These are phyloP conservation scores for Hydropsyche tenuis DNA, from an alignment of 1,140 invertebrate genomes.

Conservation along the genomic window DNA sequence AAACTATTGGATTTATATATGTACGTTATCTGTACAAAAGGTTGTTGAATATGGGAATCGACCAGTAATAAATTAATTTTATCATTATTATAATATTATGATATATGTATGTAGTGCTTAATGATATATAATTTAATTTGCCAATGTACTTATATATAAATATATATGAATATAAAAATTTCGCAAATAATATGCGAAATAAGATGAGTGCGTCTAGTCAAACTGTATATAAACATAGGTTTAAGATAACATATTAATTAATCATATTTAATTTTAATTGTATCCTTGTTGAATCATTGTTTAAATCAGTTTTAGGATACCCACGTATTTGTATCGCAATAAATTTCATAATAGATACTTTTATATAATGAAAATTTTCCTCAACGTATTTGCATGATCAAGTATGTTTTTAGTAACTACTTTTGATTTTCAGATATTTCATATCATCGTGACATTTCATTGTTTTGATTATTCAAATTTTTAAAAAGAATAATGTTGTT, in stretches of 20 bases:
- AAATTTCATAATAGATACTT: too few species aligned
- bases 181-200: not conserved
- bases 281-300: too few species aligned
- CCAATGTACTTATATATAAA: too few species aligned
- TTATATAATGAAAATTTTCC: not conserved
- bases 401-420: not conserved
- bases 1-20: too few species aligned
- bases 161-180: too few species aligned
- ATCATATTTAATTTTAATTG: too few species aligned
- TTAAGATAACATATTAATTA: not conserved
- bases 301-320: too few species aligned
- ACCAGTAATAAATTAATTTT: too few species aligned
- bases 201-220: constrained; percentile 34
- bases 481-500: not conserved
- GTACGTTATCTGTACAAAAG: too few species aligned
- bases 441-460: not conserved
- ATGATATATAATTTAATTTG: constrained; percentile 5
- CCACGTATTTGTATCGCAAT: too few species aligned
- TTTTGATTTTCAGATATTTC: not conserved
- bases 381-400: not conserved
- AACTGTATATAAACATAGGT: constrained; percentile 22
- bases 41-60: too few species aligned
- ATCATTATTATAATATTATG: too few species aligned
- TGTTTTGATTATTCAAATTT: not conserved
- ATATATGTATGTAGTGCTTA: not conserved